Evolutionary conservation across 2,113 vertebrate species (phyloP).

Genomic region (Vimba vimba): DNA sequence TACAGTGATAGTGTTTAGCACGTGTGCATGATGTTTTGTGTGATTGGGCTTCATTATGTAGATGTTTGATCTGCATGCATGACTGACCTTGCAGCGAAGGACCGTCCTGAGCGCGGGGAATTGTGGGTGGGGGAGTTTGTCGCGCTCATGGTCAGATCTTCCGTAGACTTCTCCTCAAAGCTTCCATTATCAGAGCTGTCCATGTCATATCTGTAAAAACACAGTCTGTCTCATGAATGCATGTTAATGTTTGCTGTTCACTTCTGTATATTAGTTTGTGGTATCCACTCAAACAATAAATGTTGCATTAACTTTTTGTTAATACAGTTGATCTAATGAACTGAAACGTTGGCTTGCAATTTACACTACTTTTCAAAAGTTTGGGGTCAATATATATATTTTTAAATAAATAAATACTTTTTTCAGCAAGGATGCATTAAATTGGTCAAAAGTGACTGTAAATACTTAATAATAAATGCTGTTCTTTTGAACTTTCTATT

Average conservation of each 20-base stretch:
- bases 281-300: too few relatives aligned
- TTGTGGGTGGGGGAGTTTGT: conserved; percentile 74
- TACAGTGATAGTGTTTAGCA: not conserved
- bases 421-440: too few relatives aligned
- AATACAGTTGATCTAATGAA: too few relatives aligned
- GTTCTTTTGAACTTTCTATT: too few relatives aligned
- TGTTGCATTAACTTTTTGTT: too few relatives aligned
- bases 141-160: conserved; percentile 82
- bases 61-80: not conserved
- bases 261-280: too few relatives aligned
- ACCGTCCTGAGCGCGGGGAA: conserved; percentile 71
- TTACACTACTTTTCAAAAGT: too few relatives aligned
- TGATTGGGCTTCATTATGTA: not conserved
- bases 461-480: too few relatives aligned
- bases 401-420: too few relatives aligned
- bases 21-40: not conserved
- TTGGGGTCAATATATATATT: too few relatives aligned
- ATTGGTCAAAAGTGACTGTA: too few relatives aligned
- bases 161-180: conserved; percentile 77
- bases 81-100: conserved; percentile 83
- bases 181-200: conserved; percentile 79
- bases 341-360: too few relatives aligned
- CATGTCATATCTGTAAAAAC: conserved; percentile 79
- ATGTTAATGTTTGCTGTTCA: not conserved
- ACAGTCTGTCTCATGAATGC: not conserved